These are phyloP conservation scores for Pontoporia blainvillei DNA, from an alignment of 2,113 vertebrate genomes.

Conservation along the genomic window DNA sequence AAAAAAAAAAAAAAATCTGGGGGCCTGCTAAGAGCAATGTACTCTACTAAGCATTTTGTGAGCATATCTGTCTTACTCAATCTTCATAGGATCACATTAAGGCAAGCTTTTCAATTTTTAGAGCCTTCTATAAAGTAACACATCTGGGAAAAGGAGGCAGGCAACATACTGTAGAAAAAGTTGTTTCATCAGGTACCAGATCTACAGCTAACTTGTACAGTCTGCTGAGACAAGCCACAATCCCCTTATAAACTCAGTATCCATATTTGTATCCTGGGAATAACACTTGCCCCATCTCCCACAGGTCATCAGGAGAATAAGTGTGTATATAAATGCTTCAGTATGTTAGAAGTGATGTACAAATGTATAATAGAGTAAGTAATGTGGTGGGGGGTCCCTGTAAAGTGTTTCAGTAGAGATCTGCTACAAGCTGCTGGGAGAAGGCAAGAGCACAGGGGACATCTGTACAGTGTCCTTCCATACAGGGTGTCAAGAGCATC, in stretches of 20 bases:
- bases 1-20: neutral
- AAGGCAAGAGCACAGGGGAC: neutral
- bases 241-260: neutral
- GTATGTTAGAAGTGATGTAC: neutral
- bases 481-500: too few relatives aligned
- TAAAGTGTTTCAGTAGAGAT: neutral
- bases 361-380: neutral
- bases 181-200: neutral
- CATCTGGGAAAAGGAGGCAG: neutral
- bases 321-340: neutral
- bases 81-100: neutral
- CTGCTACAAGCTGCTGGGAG: neutral
- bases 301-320: neutral
- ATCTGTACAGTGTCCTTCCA: neutral
- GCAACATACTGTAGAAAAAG: neutral
- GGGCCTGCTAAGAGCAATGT: neutral
- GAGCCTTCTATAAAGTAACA: neutral
- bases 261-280: neutral
- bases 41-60: neutral
- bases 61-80: neutral
- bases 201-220: neutral
- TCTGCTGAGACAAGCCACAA: neutral
- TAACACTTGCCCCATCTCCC: neutral
- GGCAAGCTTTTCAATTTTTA: neutral
- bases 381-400: neutral